Evolutionary conservation across 2,888 invertebrate genomes (phyloP), one percentile per base, ranked within the genome.

Genomic region (Nymphalis c-album): DNA sequence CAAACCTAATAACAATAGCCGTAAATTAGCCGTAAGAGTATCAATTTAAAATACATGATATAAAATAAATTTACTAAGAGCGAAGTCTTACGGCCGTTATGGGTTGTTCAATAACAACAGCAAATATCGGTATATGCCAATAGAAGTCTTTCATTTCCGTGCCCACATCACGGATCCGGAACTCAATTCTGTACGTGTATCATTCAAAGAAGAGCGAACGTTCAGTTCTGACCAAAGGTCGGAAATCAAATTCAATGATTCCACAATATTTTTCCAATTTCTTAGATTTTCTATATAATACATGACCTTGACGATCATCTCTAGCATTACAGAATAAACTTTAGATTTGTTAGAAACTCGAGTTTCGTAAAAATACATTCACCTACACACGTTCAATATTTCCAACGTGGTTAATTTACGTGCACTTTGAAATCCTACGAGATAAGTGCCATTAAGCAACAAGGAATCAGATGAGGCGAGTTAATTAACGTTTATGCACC

Each of bases 141-240:
- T 83, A 81, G 78, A 80, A 84, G 82, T 80, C 83, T 86, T 86
- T 86, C 84, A 87, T 88, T 89, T 88, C 86, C 86, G 85, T 76
- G 82, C 80, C 83, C 82, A 82, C 83, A 80, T 86, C 86, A 85
- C 77, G 77, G 77, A 78, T 80, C 82, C 83, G 82, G 57, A 57
- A 57, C 57, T 80, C 80, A 83, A 85, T 86, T 82, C 82, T 81
- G 77, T 77, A 83, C 82, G 78, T 80, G 83, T 82, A 84, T 82
- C 81, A 80, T 76, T 76, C 77, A 73, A 79, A 82, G 78, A 79
- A 75, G 79, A 78, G 78, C 77, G 78, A 80, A 78, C 74, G 77
- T 79, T 77, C 74, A 74, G 73, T 75, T 74, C 74, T 65, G 74
- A 70, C 75, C 75, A 79, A 79, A 81, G 78, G 75, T 76, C 79